Base-by-base conservation (phyloP, 1,140 invertebrate species). In the Drosophila kikkawai region DNA sequence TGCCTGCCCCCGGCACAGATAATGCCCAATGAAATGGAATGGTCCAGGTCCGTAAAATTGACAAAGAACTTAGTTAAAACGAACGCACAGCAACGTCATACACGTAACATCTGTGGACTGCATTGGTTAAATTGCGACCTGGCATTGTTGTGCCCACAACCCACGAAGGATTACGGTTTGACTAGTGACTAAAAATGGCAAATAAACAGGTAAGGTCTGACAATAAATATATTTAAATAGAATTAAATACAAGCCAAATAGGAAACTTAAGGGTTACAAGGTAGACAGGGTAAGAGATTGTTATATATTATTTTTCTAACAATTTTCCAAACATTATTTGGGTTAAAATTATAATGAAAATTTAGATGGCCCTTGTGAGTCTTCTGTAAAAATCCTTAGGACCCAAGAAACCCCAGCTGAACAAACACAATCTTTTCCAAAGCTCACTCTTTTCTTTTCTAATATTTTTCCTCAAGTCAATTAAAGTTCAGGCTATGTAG, bases 51-150 rank as follows among this genome's bases (percentile, higher is more conserved):
- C 78, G 65, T 67, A 65, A 79, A 87, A 68, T 77, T 78, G 80
- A 83, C 84, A 88, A 84, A 83, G 84, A 87, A 87, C 83, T 70
- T 84, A 76, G 83, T 68, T 87, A 88, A 78, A 86, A 64, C 69
- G 60, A 42, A 73, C 26, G 26, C 26, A 29, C 6, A 29, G 26
- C 26, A 29, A 0, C 47, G 42, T 26, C 71, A 75, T 59, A 39
- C 53, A 26, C 53, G 53, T 37, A 51, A 66, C 73, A 76, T 75
- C 65, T 76, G 73, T 67, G 66, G 65, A 63, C 44, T 41, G 32
- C 17, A 63, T 11, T 34, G 36, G 12, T 3, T 34, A 29, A 15
- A 19, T 19, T n/a, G 6, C 7, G 4, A 22, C 9, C 34, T 13
- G 19, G 17, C 42, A 32, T 67, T 50, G 36, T 51, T 55, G 55